Base-by-base conservation (phyloP, 2,797 vertebrate genomes). In the Loris lydekkerianus region DNA sequence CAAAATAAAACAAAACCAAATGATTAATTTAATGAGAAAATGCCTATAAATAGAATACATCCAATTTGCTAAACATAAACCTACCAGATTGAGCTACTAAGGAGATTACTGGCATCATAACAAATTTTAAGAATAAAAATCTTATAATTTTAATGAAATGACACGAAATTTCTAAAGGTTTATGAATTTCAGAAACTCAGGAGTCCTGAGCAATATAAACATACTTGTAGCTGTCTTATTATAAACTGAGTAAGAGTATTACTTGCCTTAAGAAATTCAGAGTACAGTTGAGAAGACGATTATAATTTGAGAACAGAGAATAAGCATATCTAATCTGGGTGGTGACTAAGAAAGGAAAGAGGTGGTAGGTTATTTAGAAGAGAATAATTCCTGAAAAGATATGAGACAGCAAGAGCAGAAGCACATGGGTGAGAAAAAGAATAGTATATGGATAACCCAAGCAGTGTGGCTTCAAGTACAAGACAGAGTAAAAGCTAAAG, bases 1-100 rank as follows among this genome's bases (percentile, higher is more conserved):
- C 49, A 49, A 53, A 53, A 53, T 14, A 14, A 53, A 53, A 53
- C 49, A 14, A 53, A 53, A 49, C 49, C 14, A 53, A 53, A 5
- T 53, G 89, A 86, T n/a, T 75, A 63, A 93, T 67, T 77, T 81
- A 93, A 81, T 34, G 69, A 70, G 14, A 92, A 95, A 77, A 90
- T 78, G 7, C 11, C 67, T 58, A 23, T 7, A 46, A 73, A 75
- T 82, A 49, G 85, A 84, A 81, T 90, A 96, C 83, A 96, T 77
- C 14, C 18, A 91, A 92, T 70, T 85, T 92, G 7, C 17, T 85
- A 90, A 90, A 88, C 21, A 72, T 18, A 43, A 84, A 84, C 58
- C 20, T 56, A 89, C 29, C 31, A 81, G 63, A 65, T 81, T 95
- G n/a, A 87, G 37, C 10, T 69, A 27, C 80, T 72, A 94, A 93